These are phyloP conservation scores for Heliopora coerulea DNA, from an alignment of 92 coral and sea anemone species.

Conservation along the genomic window DNA sequence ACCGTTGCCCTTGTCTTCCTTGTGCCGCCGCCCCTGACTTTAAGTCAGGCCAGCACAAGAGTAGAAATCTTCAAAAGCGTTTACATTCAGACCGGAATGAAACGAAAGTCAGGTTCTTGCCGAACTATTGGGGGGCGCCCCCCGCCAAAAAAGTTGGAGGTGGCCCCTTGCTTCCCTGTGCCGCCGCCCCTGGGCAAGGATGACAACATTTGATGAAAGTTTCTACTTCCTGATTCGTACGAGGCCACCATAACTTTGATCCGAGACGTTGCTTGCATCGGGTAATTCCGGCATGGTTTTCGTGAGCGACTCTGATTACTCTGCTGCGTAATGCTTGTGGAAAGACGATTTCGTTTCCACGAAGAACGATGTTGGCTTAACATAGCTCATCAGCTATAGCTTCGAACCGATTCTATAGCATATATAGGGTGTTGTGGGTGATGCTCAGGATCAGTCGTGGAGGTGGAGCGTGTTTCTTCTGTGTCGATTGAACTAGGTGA, in stretches of 20 bases:
- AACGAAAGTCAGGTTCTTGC: too few species aligned
- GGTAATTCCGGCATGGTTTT: slow-evolving; percentile 56
- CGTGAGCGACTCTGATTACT: slow-evolving; percentile 46
- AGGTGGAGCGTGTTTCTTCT: slow-evolving; percentile 31
- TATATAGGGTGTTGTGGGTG: slow-evolving; percentile 17
- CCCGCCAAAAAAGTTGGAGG: too few species aligned
- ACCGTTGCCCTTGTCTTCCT: too few species aligned
- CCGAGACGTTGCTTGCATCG: slow-evolving; percentile 50
- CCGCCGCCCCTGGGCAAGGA: slow-evolving; percentile 41
- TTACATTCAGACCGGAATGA: too few species aligned
- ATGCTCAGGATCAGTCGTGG: slow-evolving; percentile 39
- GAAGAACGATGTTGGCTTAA: slow-evolving; percentile 44
- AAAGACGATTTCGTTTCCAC: slow-evolving; percentile 45
- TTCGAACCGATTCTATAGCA: slow-evolving; percentile 14
- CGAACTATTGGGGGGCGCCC: too few species aligned
- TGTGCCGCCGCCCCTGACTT: too few species aligned
- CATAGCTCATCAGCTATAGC: slow-evolving; percentile 46
- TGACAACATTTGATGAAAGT: slow-evolving; percentile 14
- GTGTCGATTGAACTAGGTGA: slow-evolving; percentile 43
- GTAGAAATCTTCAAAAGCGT: too few species aligned
- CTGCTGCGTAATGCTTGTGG: slow-evolving; percentile 29
- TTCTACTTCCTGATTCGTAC: slow-evolving; percentile 51
- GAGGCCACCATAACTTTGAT: slow-evolving; percentile 48
- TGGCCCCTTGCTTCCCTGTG: too few species aligned
- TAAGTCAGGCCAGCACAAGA: too few species aligned